These are phyloP conservation scores for Danio jaintianensis DNA, from an alignment of 2,797 vertebrate genomes.

Conservation along the genomic window DNA sequence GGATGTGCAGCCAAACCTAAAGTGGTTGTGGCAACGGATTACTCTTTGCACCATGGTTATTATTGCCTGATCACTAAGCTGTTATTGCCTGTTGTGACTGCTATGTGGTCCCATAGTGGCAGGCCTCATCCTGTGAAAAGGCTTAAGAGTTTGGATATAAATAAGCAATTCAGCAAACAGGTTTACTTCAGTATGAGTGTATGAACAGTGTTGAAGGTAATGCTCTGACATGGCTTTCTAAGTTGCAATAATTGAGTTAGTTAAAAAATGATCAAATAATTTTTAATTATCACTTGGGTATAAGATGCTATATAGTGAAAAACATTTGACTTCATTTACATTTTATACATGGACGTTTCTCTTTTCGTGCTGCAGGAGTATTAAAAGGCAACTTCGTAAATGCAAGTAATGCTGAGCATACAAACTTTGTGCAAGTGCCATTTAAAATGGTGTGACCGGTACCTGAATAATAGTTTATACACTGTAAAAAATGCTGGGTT, in stretches of 20 bases:
- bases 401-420: too few species aligned
- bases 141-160: slow-evolving; percentile 67
- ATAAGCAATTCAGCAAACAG: slow-evolving; percentile 62
- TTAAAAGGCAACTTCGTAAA: too few species aligned
- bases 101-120: slow-evolving; percentile 71
- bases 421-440: too few species aligned
- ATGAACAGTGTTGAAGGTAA: neutral
- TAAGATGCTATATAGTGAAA: neutral
- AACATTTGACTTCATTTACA: neutral
- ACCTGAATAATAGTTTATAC: too few species aligned
- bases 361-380: too few species aligned
- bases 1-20: slow-evolving; percentile 67
- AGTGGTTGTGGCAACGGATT: slow-evolving; percentile 67
- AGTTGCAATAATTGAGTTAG: slow-evolving; percentile 1
- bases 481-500: too few species aligned
- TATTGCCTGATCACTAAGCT: slow-evolving; percentile 65
- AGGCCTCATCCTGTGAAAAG: slow-evolving; percentile 67
- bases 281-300: too few species aligned
- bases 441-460: too few species aligned
- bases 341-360: too few species aligned
- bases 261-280: neutral
- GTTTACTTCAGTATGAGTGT: slow-evolving; percentile 14
- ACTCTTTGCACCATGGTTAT: slow-evolving; percentile 64
- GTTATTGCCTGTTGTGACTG: slow-evolving; percentile 65
- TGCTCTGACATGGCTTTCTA: neutral